phyloP scores from a whole-genome alignment of 2,113 vertebrate genomes.

The Nanger granti region DNA sequence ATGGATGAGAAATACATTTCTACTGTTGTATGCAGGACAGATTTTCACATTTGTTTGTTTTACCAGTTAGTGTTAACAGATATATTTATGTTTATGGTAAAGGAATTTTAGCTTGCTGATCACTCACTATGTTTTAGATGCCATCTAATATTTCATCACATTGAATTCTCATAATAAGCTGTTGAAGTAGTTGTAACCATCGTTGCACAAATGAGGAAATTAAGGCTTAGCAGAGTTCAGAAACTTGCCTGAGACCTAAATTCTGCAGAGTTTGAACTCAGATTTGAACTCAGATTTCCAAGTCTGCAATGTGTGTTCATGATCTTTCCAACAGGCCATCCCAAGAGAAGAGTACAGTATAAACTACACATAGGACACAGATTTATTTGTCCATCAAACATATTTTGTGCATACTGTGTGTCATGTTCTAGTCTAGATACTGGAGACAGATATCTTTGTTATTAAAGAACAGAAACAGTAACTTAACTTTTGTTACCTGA shows the following conservation, averaged over 20 bases:
- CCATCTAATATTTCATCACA: neutral
- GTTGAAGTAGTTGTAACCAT: neutral
- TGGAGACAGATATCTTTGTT: neutral
- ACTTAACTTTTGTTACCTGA: neutral
- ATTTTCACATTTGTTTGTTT: neutral
- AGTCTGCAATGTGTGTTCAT: neutral
- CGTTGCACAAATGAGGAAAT: slow-evolving; percentile 11
- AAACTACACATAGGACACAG: neutral
- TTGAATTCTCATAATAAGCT: neutral
- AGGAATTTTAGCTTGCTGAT: neutral
- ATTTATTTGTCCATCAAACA: neutral
- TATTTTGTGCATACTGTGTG: neutral
- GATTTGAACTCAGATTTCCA: neutral
- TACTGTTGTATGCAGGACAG: neutral
- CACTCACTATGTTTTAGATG: neutral
- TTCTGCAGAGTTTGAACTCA: neutral
- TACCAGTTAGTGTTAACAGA: neutral
- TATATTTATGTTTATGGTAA: neutral
- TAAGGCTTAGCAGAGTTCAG: neutral
- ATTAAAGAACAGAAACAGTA: neutral
- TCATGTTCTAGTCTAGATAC: neutral
- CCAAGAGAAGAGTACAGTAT: neutral
- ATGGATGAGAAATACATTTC: neutral
- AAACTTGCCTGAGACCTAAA: neutral
- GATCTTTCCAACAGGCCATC: neutral